Percentiles rank a stretch among this genome's conserved stretches.
These are phyloP conservation scores for Polydrusus cervinus DNA, from an alignment of 2,888 invertebrate species.

Conservation along the genomic window DNA sequence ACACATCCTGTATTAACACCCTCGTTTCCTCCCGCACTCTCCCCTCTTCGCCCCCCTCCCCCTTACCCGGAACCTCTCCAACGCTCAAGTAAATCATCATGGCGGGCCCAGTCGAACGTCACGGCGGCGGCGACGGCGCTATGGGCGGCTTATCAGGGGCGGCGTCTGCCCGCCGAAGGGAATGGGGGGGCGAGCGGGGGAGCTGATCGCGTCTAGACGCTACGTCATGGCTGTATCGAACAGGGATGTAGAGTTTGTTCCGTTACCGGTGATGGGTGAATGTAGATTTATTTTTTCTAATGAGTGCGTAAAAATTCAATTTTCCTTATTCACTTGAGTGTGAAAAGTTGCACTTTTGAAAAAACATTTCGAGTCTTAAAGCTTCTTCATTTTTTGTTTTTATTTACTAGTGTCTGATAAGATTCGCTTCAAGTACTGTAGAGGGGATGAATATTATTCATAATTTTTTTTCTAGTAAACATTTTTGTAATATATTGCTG, in stretches of 20 bases:
- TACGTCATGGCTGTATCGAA: slow-evolving; percentile 50
- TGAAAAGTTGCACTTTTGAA: too few species aligned
- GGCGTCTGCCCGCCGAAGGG: slow-evolving; percentile 41
- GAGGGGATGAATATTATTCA: too few species aligned
- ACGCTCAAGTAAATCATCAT: slow-evolving; percentile 52
- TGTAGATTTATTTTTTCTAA: too few species aligned
- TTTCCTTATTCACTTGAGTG: too few species aligned
- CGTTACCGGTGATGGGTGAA: not conserved
- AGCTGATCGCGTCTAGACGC: slow-evolving; percentile 49
- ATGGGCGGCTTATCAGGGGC: slow-evolving; percentile 51
- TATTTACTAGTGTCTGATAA: too few species aligned
- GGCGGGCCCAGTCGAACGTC: slow-evolving; percentile 48
- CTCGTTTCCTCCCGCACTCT: not conserved
- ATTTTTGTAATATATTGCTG: too few species aligned
- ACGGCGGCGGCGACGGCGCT: slow-evolving; percentile 51
- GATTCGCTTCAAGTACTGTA: too few species aligned
- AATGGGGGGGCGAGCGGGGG: slow-evolving; percentile 17
- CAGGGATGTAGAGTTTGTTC: slow-evolving; percentile 31
- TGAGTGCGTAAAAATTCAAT: too few species aligned
- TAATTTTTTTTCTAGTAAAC: too few species aligned
- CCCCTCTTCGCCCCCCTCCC: not conserved
- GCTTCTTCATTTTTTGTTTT: too few species aligned
- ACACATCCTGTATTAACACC: slow-evolving; percentile 18
- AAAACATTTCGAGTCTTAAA: too few species aligned
- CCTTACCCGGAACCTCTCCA: slow-evolving; percentile 42